These are phyloP conservation scores for Willisornis vidua DNA, from an alignment of 2,113 vertebrate genomes.

Conservation along the genomic window DNA sequence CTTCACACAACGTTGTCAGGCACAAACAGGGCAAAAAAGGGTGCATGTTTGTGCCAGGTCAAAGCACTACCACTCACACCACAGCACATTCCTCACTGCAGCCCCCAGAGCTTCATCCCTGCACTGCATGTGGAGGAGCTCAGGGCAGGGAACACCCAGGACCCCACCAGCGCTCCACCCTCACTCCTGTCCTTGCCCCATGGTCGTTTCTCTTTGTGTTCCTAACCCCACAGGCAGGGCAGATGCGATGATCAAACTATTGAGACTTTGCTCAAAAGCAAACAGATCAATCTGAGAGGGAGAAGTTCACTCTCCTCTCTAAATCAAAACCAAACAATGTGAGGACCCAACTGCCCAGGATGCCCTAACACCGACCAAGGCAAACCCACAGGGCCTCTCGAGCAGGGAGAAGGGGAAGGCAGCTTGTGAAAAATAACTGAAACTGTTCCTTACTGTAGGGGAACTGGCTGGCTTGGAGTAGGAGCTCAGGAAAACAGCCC, in stretches of 20 bases:
- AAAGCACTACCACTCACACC: not conserved
- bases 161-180: not conserved
- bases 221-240: slow-evolving; percentile 13
- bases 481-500: not conserved
- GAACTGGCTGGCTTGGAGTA: not conserved
- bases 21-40: not conserved
- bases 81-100: not conserved
- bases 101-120: not conserved
- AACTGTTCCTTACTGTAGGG: not conserved
- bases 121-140: not conserved
- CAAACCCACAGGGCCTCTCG: accelerated
- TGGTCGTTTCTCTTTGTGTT: not conserved
- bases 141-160: not conserved
- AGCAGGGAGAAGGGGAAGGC: not conserved
- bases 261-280: slow-evolving; percentile 1
- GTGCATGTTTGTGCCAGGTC: not conserved
- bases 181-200: not conserved
- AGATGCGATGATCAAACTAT: not conserved
- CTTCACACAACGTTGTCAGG: not conserved
- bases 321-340: not conserved
- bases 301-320: not conserved
- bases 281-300: slow-evolving; percentile 49
- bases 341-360: not conserved
- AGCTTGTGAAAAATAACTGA: not conserved
- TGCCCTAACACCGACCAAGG: not conserved